Conservation (phyloP, 2,113 vertebrate genomes). For the Marmota monax region DNA sequence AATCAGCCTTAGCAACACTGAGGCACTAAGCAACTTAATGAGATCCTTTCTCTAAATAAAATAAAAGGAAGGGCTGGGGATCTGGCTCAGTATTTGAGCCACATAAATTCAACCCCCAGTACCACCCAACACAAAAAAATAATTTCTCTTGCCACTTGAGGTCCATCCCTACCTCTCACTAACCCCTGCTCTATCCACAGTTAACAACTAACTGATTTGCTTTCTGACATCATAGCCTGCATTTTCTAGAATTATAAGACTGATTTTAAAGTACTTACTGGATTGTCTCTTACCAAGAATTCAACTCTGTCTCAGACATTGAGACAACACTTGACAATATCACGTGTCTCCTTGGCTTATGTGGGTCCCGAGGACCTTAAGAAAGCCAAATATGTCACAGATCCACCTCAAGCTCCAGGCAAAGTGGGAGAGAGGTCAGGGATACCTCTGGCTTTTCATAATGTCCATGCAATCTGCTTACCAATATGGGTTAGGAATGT, state of each 20-base stretch:
- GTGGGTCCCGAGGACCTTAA: neutral
- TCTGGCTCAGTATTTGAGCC: too few relatives aligned
- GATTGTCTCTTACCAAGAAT: neutral
- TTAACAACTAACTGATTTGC: neutral
- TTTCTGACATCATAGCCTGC: neutral
- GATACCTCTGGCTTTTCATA: neutral
- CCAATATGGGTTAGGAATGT: neutral
- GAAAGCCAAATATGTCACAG: neutral
- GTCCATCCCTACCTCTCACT: neutral
- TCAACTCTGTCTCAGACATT: neutral
- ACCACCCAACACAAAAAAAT: too few relatives aligned
- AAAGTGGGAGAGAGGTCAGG: neutral
- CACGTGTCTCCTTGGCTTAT: neutral
- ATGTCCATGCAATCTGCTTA: neutral
- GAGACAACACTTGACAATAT: neutral
- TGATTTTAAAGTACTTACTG: neutral
- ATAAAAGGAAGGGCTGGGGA: too few relatives aligned
- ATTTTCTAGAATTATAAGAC: neutral
- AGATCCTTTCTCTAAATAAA: too few relatives aligned
- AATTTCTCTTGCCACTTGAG: neutral
- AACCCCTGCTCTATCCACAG: neutral
- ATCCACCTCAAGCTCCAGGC: neutral
- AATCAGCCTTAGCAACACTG: too few relatives aligned
- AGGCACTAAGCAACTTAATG: too few relatives aligned
- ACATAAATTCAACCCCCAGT: too few relatives aligned